Evolutionary conservation across 2,113 vertebrate species (phyloP), one percentile per base, ranked within the genome.

Genomic region (Stercorarius parasiticus): DNA sequence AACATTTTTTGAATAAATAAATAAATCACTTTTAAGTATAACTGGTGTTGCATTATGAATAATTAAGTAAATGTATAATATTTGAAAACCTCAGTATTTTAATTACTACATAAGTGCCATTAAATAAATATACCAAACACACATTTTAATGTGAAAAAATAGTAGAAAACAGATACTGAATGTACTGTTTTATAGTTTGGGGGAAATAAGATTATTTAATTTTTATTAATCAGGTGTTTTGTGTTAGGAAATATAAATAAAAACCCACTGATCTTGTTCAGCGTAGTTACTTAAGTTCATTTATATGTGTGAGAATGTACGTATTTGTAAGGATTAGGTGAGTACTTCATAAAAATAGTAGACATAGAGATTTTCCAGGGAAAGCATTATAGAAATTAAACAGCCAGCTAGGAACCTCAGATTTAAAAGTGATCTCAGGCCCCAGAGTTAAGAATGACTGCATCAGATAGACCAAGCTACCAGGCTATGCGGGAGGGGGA

Each of bases 401-500:
- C 77, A 95, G 78, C 23, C 73, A 90, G 67, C 8, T 67, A n/a
- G 29, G 71, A 86, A 66, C 19, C 81, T 89, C 64, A 32, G 87
- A 45, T 90, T 90, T 64, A 9, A 45, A 92, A 74, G 52, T 95
- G 50, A 83, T 96, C 84, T 45, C 56, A 88, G 91, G 94, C 93
- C 95, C 67, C 71, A 45, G 84, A 77, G 83, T 92, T 94, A 86
- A 94, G 96, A 92, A 89, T 84, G 95, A 94, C 52, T 88, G 92
- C 92, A 72, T 95, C 95, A 76, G 91, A 92, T 29, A 74, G 82
- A 76, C 74, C 52, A 32, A 56, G 71, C 94, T 81, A 30, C 69
- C 93, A 45, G 82, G 71, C 91, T 94, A 7, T 32, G 78, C 4
- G 34, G 88, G 19, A 95, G 85, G 77, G 89, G 92, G 95, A 89